A percentile compares a stretch with the other conserved stretches of the same genome.
phyloP scores from a whole-genome alignment of 2,797 vertebrate species.

The Podarcis lilfordi region DNA sequence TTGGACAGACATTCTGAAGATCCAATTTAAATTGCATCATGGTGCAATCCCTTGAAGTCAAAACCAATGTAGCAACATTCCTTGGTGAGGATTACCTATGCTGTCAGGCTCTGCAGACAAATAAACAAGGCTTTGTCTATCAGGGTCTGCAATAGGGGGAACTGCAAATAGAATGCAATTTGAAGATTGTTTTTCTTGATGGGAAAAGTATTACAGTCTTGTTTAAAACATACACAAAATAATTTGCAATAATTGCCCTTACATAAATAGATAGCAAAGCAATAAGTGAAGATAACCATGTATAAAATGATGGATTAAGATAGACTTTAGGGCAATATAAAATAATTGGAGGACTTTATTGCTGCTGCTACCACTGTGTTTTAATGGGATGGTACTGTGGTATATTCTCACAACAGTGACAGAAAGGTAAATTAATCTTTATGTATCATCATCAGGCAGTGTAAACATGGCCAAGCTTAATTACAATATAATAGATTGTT shows the following conservation, averaged over 20 bases:
- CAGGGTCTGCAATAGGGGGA: background rate
- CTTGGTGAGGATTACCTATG: background rate
- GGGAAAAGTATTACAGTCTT: background rate
- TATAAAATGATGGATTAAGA: slow-evolving; percentile 56
- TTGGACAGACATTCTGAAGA: slow-evolving; percentile 35
- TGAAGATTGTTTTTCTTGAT: slow-evolving; percentile 1
- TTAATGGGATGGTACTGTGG: slow-evolving; percentile 45
- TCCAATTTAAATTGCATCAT: slow-evolving; percentile 17
- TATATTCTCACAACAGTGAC: background rate
- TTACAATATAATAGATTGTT: slow-evolving; percentile 65
- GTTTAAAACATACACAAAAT: slow-evolving; percentile 39
- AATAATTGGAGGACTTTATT: slow-evolving; percentile 63
- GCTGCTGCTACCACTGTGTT: slow-evolving; percentile 48
- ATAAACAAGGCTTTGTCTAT: slow-evolving; percentile 26
- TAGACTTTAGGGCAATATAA: slow-evolving; percentile 56
- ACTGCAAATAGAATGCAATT: slow-evolving; percentile 11
- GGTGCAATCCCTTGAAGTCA: slow-evolving; percentile 24
- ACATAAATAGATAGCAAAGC: slow-evolving; percentile 37
- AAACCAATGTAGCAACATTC: slow-evolving; percentile 39
- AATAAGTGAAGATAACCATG: slow-evolving; percentile 53
- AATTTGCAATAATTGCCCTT: slow-evolving; percentile 40
- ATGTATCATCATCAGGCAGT: slow-evolving; percentile 61
- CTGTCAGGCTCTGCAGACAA: background rate
- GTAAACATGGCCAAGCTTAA: slow-evolving; percentile 72
- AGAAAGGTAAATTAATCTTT: slow-evolving; percentile 72